phyloP scores from a whole-genome alignment of 2,888 invertebrate species.

The Cotesia congregata region DNA sequence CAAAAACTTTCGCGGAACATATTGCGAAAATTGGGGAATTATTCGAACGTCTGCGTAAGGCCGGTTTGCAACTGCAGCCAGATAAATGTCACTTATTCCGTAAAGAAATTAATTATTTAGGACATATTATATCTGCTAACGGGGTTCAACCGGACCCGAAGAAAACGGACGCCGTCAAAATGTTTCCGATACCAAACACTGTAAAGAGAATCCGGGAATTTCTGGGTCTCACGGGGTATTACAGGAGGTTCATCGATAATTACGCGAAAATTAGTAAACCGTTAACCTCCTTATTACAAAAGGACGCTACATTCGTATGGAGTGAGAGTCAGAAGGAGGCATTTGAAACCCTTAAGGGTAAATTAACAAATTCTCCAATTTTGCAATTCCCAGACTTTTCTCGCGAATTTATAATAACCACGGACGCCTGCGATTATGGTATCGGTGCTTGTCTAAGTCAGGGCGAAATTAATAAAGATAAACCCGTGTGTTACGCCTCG shows the following conservation, averaged over 20 bases:
- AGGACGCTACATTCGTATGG: conserved; percentile 41
- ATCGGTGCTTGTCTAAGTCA: conserved; percentile 57
- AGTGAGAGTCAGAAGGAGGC: conserved; percentile 29
- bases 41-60: too few relatives aligned
- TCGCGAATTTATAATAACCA: conserved; percentile 39
- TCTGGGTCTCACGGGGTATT: conserved; percentile 30
- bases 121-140: conserved; percentile 41
- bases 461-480: conserved; percentile 51
- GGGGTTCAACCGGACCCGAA: conserved; percentile 39
- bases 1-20: too few relatives aligned
- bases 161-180: conserved; percentile 39
- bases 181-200: conserved; percentile 36
- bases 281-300: conserved; percentile 35
- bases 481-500: conserved; percentile 57
- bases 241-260: too few relatives aligned
- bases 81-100: too few relatives aligned
- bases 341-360: conserved; percentile 42
- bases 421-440: conserved; percentile 38
- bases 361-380: conserved; percentile 35
- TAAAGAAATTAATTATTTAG: too few relatives aligned
- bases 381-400: conserved; percentile 33
- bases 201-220: conserved; percentile 41
- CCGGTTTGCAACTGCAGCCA: too few relatives aligned
- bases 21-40: too few relatives aligned
- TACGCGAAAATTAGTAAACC: conserved; percentile 36